These are phyloP conservation scores for Epirrhoe tristata DNA, from an alignment of 2,888 invertebrate species.

Conservation along the genomic window DNA sequence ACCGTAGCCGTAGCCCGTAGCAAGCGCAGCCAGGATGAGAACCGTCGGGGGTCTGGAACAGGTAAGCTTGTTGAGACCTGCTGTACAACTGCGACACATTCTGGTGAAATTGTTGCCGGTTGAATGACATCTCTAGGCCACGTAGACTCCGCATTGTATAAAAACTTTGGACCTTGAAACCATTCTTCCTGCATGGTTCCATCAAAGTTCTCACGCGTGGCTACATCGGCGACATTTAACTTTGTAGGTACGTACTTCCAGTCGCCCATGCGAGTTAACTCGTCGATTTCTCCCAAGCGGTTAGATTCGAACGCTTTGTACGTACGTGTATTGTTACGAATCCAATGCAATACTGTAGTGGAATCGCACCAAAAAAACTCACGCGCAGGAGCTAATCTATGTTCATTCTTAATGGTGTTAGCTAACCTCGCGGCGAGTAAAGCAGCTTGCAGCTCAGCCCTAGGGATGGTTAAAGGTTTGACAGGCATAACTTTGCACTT, in stretches of 20 bases:
- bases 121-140: too few species aligned
- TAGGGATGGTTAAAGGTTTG: neutral
- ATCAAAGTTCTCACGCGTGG: neutral
- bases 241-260: constrained; percentile 6
- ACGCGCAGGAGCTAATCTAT: neutral
- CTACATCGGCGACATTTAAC: constrained; percentile 2
- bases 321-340: neutral
- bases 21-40: too few species aligned
- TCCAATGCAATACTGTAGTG: neutral
- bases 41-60: too few species aligned
- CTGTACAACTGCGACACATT: too few species aligned
- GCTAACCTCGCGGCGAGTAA: neutral
- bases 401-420: neutral
- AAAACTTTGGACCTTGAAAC: too few species aligned
- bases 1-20: too few species aligned
- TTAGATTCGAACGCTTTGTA: neutral
- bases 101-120: too few species aligned
- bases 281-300: constrained; percentile 5
- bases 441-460: neutral
- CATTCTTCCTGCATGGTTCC: too few species aligned
- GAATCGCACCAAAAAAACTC: constrained; percentile 4
- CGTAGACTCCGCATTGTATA: too few species aligned
- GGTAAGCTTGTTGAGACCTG: too few species aligned
- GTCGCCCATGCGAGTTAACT: neutral
- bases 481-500: neutral